phyloP scores from a whole-genome alignment of 2,113 vertebrate genomes.

The Melanerpes aurifrons region DNA sequence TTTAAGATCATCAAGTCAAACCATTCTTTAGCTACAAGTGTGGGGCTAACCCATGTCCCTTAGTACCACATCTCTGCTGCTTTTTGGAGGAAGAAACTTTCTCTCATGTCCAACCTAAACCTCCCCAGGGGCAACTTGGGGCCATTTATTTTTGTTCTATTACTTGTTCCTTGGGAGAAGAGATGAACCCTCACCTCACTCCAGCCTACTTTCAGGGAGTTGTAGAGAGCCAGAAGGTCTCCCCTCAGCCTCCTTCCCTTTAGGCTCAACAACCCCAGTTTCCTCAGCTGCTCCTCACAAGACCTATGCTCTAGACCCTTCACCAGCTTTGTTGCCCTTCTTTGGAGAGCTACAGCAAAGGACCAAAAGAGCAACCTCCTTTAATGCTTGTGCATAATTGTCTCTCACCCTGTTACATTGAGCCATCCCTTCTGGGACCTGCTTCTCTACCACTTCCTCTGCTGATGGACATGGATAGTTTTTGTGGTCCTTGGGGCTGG shows the following conservation, averaged over 20 bases:
- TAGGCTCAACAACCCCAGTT: no score
- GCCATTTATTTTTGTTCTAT: background rate
- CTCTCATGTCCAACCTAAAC: background rate
- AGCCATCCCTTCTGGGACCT: background rate
- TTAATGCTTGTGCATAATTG: background rate
- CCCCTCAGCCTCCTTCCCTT: background rate
- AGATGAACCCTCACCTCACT: background rate
- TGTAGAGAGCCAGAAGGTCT: background rate
- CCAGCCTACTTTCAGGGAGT: background rate
- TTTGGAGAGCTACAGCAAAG: background rate
- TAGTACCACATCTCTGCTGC: no score
- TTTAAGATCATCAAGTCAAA: no score
- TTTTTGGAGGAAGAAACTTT: no score
- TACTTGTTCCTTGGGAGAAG: background rate
- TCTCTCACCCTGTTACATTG: background rate
- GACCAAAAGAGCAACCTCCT: background rate
- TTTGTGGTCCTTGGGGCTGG: background rate
- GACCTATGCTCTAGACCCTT: background rate
- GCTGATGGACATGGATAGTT: accelerated
- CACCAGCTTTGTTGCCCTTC: background rate
- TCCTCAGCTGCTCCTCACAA: no score
- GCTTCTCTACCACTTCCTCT: background rate
- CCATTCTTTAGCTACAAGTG: no score
- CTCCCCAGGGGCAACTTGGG: background rate
- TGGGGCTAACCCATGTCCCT: no score